Conservation (phyloP, 2,113 vertebrate species). For the Fukomys damarensis region DNA sequence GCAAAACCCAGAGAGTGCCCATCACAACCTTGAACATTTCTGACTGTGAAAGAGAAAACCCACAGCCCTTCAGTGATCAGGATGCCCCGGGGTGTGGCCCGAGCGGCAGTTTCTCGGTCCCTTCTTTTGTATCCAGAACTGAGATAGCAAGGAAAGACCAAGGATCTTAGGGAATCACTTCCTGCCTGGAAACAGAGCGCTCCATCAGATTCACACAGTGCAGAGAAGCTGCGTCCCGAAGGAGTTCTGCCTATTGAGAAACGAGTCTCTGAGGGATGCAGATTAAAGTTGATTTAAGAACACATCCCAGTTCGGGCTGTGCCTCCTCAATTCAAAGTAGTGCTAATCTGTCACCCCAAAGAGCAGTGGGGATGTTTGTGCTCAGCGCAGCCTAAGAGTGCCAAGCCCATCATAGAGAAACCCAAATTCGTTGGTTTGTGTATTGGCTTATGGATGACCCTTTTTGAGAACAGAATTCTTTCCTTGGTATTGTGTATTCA, state of each 20-base stretch:
- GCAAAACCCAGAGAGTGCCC: background rate
- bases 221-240: background rate
- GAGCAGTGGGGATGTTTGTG: too few species aligned
- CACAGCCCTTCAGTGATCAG: background rate
- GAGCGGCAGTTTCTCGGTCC: background rate
- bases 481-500: conserved; percentile 1
- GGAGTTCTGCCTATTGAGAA: background rate
- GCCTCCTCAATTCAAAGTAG: background rate
- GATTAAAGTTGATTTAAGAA: background rate
- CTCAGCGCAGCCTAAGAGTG: background rate
- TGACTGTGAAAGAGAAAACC: background rate
- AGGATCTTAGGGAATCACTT: background rate
- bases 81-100: background rate
- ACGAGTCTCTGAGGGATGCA: background rate
- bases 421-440: background rate
- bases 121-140: background rate
- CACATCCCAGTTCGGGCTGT: background rate
- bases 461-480: background rate
- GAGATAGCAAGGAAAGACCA: background rate
- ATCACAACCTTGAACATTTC: background rate
- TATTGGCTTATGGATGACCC: background rate
- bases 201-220: background rate
- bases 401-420: background rate
- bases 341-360: background rate
- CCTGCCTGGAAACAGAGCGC: background rate